Evolutionary conservation across 2,113 vertebrate genomes (phyloP).

Genomic region (Hippocampus mohnikei): DNA sequence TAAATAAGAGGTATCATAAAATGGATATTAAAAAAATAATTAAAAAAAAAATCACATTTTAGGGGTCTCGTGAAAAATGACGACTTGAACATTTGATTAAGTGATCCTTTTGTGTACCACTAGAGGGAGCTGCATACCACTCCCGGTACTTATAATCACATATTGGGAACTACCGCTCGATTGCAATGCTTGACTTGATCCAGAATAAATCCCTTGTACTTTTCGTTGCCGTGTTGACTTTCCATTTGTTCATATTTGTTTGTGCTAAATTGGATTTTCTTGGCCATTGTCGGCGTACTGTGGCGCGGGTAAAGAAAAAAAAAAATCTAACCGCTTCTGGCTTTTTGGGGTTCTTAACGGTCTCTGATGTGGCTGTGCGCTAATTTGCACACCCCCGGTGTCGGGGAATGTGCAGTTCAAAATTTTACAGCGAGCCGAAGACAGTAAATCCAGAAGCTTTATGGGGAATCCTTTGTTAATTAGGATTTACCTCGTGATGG

Average conservation of each 20-base stretch:
- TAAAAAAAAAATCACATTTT: too few relatives aligned
- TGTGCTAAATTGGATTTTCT: background rate
- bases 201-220: too few relatives aligned
- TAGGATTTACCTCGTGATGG: conserved; percentile 42
- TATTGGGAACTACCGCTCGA: too few relatives aligned
- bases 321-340: background rate
- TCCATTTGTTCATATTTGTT: background rate
- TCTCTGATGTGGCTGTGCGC: conserved; percentile 8
- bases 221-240: background rate
- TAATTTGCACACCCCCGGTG: conserved; percentile 2
- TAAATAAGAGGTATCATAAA: too few relatives aligned
- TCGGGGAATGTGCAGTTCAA: conserved; percentile 12
- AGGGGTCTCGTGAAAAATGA: too few relatives aligned
- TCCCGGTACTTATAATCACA: too few relatives aligned
- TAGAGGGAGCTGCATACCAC: too few relatives aligned
- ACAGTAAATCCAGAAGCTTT: conserved; percentile 48
- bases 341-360: background rate
- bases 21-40: too few relatives aligned
- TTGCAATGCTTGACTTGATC: too few relatives aligned
- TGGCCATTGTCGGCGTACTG: background rate
- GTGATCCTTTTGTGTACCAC: too few relatives aligned
- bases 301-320: background rate
- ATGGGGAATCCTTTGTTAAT: conserved; percentile 55
- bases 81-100: too few relatives aligned
- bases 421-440: conserved; percentile 35